phyloP scores from a whole-genome alignment of 2,113 vertebrate species.

The Poeciliopsis turrubarensis region DNA sequence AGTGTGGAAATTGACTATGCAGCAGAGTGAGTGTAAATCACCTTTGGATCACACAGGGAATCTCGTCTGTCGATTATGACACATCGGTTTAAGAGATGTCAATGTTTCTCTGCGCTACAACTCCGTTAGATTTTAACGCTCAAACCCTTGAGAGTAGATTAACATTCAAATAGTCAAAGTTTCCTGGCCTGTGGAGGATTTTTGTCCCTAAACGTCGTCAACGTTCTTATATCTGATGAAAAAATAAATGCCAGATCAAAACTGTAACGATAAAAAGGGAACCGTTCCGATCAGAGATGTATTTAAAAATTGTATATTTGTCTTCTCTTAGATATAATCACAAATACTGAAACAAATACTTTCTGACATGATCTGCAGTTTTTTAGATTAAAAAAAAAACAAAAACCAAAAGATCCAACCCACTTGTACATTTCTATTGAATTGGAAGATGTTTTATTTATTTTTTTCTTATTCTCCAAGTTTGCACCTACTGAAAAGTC shows the following conservation, averaged over 20 bases:
- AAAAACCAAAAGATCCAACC: too few relatives aligned
- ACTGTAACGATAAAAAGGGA: background rate
- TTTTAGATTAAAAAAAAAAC: too few relatives aligned
- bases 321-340: background rate
- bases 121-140: background rate
- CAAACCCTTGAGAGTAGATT: background rate
- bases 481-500: too few relatives aligned
- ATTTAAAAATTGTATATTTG: background rate
- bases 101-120: background rate
- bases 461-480: too few relatives aligned
- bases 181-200: background rate
- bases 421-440: too few relatives aligned
- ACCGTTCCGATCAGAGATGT: background rate
- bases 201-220: background rate
- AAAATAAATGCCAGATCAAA: background rate
- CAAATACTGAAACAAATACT: too few relatives aligned
- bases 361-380: too few relatives aligned
- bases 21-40: background rate
- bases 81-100: background rate
- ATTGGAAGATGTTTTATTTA: too few relatives aligned
- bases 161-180: background rate
- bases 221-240: background rate
- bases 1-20: slow-evolving; percentile 9
- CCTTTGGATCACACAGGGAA: slow-evolving; percentile 3
- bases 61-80: background rate